Percentiles rank a stretch among this genome's conserved stretches.
Conservation (phyloP, 2,797 vertebrate genomes). For the Rhinophrynus dorsalis region DNA sequence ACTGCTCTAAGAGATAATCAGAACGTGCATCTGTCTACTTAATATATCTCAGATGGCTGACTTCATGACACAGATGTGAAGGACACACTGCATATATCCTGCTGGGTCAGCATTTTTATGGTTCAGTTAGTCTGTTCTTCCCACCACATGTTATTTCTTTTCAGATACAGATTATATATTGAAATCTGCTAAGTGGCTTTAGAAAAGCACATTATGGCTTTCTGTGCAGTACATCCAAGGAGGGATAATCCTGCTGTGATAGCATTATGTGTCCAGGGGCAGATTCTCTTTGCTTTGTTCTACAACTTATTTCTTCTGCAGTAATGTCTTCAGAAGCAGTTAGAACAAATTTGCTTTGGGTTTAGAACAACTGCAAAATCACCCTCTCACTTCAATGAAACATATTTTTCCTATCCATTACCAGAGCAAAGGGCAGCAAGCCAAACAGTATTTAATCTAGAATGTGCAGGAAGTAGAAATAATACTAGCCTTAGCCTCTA, state of each 20-base stretch:
- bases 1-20: too few species aligned
- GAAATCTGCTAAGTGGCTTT: slow-evolving; percentile 46
- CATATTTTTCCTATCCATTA: not conserved
- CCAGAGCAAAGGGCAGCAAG: not conserved
- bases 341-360: not conserved
- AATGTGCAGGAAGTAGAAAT: too few species aligned
- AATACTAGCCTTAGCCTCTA: too few species aligned
- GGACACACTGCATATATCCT: slow-evolving; percentile 1
- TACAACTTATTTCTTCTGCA: slow-evolving; percentile 13
- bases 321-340: slow-evolving; percentile 27
- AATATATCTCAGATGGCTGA: too few species aligned
- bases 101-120: slow-evolving; percentile 17
- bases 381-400: not conserved
- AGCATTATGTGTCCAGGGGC: slow-evolving; percentile 33
- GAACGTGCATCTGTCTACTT: too few species aligned
- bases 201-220: slow-evolving; percentile 43
- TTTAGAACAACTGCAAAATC: not conserved
- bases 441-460: too few species aligned
- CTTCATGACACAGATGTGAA: slow-evolving; percentile 3
- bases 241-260: slow-evolving; percentile 37
- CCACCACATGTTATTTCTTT: slow-evolving; percentile 35
- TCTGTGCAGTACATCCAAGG: slow-evolving; percentile 35
- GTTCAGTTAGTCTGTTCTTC: slow-evolving; percentile 22
- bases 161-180: slow-evolving; percentile 43
- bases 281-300: slow-evolving; percentile 34